A percentile compares a stretch with the other conserved stretches of the same genome.
Conservation (phyloP, 1,140 invertebrate genomes). For the Eciton burchellii region DNA sequence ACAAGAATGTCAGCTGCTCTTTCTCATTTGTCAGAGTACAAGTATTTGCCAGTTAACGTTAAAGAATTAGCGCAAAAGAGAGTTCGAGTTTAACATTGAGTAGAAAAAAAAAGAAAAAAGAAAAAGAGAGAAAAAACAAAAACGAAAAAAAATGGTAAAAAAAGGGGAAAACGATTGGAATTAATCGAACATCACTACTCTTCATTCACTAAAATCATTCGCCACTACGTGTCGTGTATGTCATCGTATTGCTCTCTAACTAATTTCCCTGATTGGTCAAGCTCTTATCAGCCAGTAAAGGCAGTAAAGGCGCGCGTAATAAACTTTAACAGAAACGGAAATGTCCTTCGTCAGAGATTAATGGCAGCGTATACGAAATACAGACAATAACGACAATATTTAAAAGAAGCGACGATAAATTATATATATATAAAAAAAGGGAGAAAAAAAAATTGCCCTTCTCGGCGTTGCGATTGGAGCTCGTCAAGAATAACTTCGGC, state of each 20-base stretch:
- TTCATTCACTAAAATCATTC: conserved; percentile 74
- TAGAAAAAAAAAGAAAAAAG: too few species aligned
- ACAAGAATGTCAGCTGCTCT: conserved; percentile 49
- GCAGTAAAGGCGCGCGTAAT: not conserved
- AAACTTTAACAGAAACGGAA: not conserved
- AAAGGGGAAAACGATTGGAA: conserved; percentile 48
- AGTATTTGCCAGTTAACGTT: conserved; percentile 53
- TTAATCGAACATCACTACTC: conserved; percentile 70
- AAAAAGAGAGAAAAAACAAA: too few species aligned
- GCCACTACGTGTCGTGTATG: conserved; percentile 66
- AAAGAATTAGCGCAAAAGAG: conserved; percentile 27
- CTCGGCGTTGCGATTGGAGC: not conserved
- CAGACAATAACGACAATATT: not conserved
- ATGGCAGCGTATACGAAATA: not conserved
- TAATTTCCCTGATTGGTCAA: conserved; percentile 69
- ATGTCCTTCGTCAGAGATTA: not conserved
- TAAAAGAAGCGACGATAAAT: not conserved
- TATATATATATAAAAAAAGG: too few species aligned
- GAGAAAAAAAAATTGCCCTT: not conserved
- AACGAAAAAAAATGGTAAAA: too few species aligned
- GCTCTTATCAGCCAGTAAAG: conserved; percentile 21
- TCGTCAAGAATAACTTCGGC: conserved; percentile 55
- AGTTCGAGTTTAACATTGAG: conserved; percentile 65
- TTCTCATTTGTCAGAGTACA: conserved; percentile 25
- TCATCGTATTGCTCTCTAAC: conserved; percentile 68